Evolutionary conservation across 1,140 invertebrate genomes (phyloP).

Genomic region (Lethrus apterus): DNA sequence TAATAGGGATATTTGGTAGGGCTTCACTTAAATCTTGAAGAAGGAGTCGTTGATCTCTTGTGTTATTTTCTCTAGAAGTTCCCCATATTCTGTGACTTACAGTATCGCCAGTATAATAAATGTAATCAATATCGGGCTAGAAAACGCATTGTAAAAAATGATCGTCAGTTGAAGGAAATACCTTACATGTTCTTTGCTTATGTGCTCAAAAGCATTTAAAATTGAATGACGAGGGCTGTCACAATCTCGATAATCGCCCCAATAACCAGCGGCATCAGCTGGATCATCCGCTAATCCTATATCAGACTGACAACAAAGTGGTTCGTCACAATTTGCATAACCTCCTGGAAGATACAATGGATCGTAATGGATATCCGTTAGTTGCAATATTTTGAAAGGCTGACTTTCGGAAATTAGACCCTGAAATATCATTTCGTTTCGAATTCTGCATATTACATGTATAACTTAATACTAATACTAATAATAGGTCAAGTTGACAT

Average conservation of each 20-base stretch:
- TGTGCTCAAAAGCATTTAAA: constrained; percentile 10
- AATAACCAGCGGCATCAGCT: constrained; percentile 54
- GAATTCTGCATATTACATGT: neutral
- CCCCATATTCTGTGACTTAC: constrained; percentile 79
- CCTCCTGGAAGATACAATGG: constrained; percentile 56
- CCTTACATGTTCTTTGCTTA: constrained; percentile 14
- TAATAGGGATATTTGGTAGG: constrained; percentile 59
- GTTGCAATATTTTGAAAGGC: constrained; percentile 42
- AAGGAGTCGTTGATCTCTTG: constrained; percentile 50
- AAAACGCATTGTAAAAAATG: constrained; percentile 13
- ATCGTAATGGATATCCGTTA: constrained; percentile 60
- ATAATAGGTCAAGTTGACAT: neutral
- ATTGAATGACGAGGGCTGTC: constrained; percentile 50
- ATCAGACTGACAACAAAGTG: constrained; percentile 62
- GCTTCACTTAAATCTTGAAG: constrained; percentile 50
- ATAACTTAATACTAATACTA: constrained; percentile 1
- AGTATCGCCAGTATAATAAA: constrained; percentile 81
- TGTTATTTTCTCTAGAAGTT: constrained; percentile 60
- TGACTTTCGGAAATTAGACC: constrained; percentile 54
- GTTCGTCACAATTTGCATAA: constrained; percentile 61
- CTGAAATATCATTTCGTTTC: neutral
- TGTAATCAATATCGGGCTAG: constrained; percentile 56
- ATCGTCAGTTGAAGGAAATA: neutral
- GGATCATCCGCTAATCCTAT: constrained; percentile 18
- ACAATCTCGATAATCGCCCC: constrained; percentile 68